Base-by-base conservation (phyloP, 1,140 invertebrate genomes). In the Mylabris phalerata region DNA sequence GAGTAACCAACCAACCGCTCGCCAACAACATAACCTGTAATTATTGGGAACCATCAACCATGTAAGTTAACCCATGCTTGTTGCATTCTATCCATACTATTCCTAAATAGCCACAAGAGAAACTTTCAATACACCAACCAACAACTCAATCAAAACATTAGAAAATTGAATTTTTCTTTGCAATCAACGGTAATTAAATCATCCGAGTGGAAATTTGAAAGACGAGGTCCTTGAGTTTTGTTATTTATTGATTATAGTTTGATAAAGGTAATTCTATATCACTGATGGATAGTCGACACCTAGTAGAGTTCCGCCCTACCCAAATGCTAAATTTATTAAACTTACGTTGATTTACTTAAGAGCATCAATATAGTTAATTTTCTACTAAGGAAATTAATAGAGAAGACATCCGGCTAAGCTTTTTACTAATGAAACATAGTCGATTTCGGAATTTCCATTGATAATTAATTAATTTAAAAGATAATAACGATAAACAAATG, bases 351-450 rank as follows among this genome's bases (percentile, higher is more conserved):
- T 67, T 63, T 67, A 56, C 60, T 60, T 67, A 65, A 67, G 63
- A 66, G 62, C 62, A 55, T 50, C 59, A 62, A 62, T 63, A 64
- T 63, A 65, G 63, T 65, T 67, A 66, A 66, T 66, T 19, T 61
- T 57, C 61, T 62, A 63, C 62, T 63, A 65, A 67, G 65, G 63
- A 67, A 67, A 67, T 67, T 67, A 67, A 67, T 67, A 64, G 50
- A 48, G 50, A 48, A 48, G 42, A 48, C 19, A 60, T 55, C 56
- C 51, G 48, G 63, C 49, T 57, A 65, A 60, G 59, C 63, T 60
- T 62, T 67, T 67, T 67, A 52, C 63, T 67, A 67, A 67, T 67
- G 63, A 67, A 38, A 41, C 32, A 26, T 10, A 26, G 39, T 42
- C 13, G 38, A 27, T 10, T 54, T 26, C 39, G n/a, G 13, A 54